Evolutionary conservation across 2,797 vertebrate species (phyloP), one percentile per base, ranked within the genome.

Genomic region (Lepus oiostolus): DNA sequence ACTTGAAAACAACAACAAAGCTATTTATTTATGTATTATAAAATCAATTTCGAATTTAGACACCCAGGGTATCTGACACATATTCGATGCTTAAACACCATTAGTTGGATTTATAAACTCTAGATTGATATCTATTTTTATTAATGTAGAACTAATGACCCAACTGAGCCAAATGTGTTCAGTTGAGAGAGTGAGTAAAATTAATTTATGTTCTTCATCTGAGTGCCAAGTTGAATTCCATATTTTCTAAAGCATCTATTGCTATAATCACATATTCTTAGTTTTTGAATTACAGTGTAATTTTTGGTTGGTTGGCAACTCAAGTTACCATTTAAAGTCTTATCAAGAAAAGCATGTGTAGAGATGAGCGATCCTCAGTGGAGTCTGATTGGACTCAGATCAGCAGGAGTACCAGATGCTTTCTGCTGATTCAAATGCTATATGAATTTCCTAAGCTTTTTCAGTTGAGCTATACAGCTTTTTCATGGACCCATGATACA

Each of bases 301-400:
- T 89, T 77, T 86, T 84, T 79, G 50, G 19, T 68, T 95, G n/a
- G 16, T 77, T 90, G 24, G 5, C 1, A 86, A 32, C 50, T 95
- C 28, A 89, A 89, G 65, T 87, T 93, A 74, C 21, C 58, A 74
- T 54, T 90, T 91, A 67, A 92, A 94, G 72, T 77, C 26, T 32
- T 75, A 67, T 75, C 17, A 88, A 60, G 7, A 76, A 71, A 91
- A 72, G n/a, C 13, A 19, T 52, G 30, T 85, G 5, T 32, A 84
- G 19, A 82, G 62, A 42, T 7, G 4, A 81, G 24, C n/a, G 32
- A 82, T 50, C 14, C 38, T 76, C 24, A n/a, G 4, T 81, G n/a
- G 80, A 68, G 9, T 63, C 12, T 62, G 19, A 3, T 28, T 91
- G 42, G 42, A 84, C 14, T 84, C 88, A 80, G 62, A 24, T 88